Conservation (phyloP, 1,140 invertebrate species). For the Eciton burchellii region DNA sequence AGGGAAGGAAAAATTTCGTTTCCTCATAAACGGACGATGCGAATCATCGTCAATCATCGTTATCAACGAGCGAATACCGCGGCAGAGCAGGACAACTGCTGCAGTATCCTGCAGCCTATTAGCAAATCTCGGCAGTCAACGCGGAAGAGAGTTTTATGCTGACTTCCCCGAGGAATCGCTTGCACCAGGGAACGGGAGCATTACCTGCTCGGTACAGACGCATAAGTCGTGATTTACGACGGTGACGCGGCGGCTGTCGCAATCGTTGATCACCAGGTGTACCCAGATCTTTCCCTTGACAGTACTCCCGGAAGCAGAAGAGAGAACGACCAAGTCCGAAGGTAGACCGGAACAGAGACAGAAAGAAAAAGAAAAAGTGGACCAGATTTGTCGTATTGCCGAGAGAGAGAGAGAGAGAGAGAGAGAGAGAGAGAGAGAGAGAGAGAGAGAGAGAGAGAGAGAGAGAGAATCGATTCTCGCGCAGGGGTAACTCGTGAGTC, state of each 20-base stretch:
- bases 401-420: slow-evolving; percentile 28
- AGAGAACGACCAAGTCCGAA: slow-evolving; percentile 19
- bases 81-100: too few species aligned
- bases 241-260: slow-evolving; percentile 70
- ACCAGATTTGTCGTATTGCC: slow-evolving; percentile 49
- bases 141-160: neutral
- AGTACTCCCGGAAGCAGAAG: slow-evolving; percentile 76
- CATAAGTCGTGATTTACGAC: slow-evolving; percentile 85
- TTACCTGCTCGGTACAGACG: slow-evolving; percentile 85
- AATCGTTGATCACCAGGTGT: slow-evolving; percentile 11
- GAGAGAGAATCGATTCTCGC: slow-evolving; percentile 46
- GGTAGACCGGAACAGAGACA: slow-evolving; percentile 19
- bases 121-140: slow-evolving; percentile 26
- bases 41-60: too few species aligned
- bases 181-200: slow-evolving; percentile 9
- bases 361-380: slow-evolving; percentile 40
- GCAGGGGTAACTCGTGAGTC: slow-evolving; percentile 22
- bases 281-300: slow-evolving; percentile 69
- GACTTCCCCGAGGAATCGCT: neutral
- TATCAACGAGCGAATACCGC: too few species aligned
- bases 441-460: slow-evolving; percentile 39
- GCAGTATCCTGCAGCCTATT: neutral
- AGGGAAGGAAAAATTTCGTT: too few species aligned
- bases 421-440: slow-evolving; percentile 46
- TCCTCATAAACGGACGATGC: too few species aligned